phyloP scores from a whole-genome alignment of 2,113 vertebrate species.

The Grammomys dolichurus region DNA sequence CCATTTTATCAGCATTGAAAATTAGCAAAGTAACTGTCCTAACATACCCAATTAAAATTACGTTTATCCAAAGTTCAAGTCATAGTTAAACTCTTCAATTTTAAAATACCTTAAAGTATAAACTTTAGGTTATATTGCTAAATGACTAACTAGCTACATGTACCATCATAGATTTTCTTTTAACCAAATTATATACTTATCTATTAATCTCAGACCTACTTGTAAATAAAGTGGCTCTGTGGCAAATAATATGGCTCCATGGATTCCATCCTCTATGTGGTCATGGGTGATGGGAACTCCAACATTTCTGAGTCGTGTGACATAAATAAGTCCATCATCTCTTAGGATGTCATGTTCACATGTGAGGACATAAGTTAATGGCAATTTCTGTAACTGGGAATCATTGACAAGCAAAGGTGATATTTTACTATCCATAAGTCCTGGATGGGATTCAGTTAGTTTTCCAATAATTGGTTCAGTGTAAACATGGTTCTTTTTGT shows the following conservation, averaged over 20 bases:
- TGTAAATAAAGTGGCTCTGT: conserved; percentile 82
- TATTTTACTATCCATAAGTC: conserved; percentile 82
- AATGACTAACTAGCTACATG: neutral
- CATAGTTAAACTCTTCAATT: neutral
- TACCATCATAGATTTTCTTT: conserved; percentile 87
- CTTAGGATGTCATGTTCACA: conserved; percentile 92
- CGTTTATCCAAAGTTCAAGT: neutral
- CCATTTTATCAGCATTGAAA: neutral
- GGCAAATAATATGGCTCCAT: conserved; percentile 86
- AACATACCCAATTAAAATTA: neutral
- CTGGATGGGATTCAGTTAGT: neutral
- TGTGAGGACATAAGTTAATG: conserved; percentile 91
- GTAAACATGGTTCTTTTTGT: conserved; percentile 86
- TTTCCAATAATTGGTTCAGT: conserved; percentile 5
- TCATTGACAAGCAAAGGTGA: conserved; percentile 89
- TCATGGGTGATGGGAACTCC: conserved; percentile 89
- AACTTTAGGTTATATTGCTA: neutral
- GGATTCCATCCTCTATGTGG: conserved; percentile 88
- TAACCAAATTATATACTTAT: conserved; percentile 89
- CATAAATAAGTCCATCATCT: conserved; percentile 95
- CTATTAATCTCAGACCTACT: conserved; percentile 84
- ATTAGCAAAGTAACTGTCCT: neutral
- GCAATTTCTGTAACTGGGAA: conserved; percentile 84
- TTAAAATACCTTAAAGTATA: neutral
- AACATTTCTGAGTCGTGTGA: conserved; percentile 83